Evolutionary conservation across 2,113 vertebrate genomes (phyloP).

Genomic region (Rhinogobius similis): DNA sequence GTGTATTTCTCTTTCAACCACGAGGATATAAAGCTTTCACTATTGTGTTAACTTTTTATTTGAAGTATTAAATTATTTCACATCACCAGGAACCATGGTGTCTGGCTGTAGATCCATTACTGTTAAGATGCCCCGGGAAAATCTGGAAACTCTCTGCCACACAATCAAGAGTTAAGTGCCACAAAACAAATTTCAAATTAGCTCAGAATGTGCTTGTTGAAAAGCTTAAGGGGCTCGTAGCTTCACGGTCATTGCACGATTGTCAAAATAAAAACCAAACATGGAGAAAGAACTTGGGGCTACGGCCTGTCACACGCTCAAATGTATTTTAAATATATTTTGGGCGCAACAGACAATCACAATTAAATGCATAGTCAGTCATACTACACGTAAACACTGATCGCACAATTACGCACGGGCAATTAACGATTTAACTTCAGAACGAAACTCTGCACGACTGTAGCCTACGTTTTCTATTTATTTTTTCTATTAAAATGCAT

Average conservation of each 20-base stretch:
- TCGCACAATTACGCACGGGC: not conserved
- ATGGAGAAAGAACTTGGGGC: constrained; percentile 22
- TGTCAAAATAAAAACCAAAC: constrained; percentile 2
- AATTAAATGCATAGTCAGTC: constrained; percentile 10
- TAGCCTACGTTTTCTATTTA: not conserved
- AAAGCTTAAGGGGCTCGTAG: not conserved
- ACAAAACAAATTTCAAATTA: constrained; percentile 13
- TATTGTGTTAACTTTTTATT: constrained; percentile 70
- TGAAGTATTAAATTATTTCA: constrained; percentile 70
- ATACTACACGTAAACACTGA: not conserved
- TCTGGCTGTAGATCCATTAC: constrained; percentile 28
- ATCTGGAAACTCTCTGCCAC: not conserved
- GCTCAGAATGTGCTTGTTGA: constrained; percentile 3
- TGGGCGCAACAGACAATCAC: not conserved
- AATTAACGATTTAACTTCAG: not conserved
- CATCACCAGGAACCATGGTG: constrained; percentile 52
- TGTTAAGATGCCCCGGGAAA: constrained; percentile 38
- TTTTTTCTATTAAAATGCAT: not conserved
- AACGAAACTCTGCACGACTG: not conserved
- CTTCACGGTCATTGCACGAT: constrained; percentile 7
- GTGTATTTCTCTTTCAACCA: constrained; percentile 63
- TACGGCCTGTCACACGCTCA: constrained; percentile 25
- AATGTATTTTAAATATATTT: constrained; percentile 19
- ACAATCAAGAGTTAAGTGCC: constrained; percentile 3
- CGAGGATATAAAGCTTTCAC: constrained; percentile 69